Percentiles rank a stretch among this genome's conserved stretches.
Evolutionary conservation across 2,113 vertebrate species (phyloP).

Genomic region (Rhipidura dahli): DNA sequence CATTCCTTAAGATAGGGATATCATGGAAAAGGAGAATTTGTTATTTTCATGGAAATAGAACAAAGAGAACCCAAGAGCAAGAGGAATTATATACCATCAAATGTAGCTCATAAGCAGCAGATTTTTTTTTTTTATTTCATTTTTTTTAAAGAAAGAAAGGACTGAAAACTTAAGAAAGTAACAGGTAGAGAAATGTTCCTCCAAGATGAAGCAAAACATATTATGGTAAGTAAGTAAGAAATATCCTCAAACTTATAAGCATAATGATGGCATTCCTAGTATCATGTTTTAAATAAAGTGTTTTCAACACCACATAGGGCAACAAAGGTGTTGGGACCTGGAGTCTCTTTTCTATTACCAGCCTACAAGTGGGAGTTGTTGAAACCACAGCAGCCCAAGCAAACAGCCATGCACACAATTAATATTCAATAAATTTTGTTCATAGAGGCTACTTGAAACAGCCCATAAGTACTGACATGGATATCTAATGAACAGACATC

Average conservation of each 20-base stretch:
- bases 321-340: fast-evolving
- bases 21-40: neutral
- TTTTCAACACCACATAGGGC: fast-evolving
- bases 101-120: neutral
- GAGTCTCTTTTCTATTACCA: neutral
- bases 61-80: neutral
- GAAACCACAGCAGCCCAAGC: fast-evolving
- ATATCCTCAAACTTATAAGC: neutral
- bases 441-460: neutral
- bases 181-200: neutral
- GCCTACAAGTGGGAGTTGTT: neutral
- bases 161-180: neutral
- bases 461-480: neutral
- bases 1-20: neutral
- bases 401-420: neutral
- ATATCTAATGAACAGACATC: neutral
- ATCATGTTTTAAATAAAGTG: neutral
- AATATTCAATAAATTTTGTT: neutral
- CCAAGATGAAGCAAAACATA: neutral
- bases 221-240: neutral
- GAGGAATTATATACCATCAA: neutral
- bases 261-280: neutral
- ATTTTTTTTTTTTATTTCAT: no score
- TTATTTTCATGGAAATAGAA: neutral
- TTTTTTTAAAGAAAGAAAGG: neutral